Percentiles rank a stretch among this genome's conserved stretches.
Conservation (phyloP, 2,888 invertebrate species). For the Cataglyphis altisquamis region DNA sequence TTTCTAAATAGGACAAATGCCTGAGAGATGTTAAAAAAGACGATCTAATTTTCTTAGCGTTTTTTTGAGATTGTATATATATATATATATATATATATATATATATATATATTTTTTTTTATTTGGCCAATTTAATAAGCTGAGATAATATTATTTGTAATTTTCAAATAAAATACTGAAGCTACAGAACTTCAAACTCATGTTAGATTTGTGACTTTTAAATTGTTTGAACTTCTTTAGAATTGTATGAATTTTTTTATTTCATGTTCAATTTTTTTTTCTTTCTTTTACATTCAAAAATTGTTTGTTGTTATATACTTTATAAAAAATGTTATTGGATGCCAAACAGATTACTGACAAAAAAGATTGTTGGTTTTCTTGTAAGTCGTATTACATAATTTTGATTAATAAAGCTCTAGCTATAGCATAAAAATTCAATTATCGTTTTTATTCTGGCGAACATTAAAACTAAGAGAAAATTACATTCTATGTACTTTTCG, state of each 20-base stretch:
- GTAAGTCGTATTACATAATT: slow-evolving; percentile 26
- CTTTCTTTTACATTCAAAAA: neutral
- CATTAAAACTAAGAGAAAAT: slow-evolving; percentile 31
- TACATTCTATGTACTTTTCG: slow-evolving; percentile 37
- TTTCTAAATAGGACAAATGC: neutral
- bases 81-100: neutral
- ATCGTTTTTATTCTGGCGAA: slow-evolving; percentile 7
- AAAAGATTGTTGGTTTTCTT: slow-evolving; percentile 8
- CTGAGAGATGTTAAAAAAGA: neutral
- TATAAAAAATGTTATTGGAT: neutral
- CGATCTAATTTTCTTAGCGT: neutral
- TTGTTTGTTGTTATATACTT: neutral
- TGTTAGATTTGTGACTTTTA: neutral
- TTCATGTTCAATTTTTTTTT: too few species aligned
- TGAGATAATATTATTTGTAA: neutral
- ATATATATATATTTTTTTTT: too few species aligned
- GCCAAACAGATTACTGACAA: neutral
- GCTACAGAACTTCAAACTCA: neutral
- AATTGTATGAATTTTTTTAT: neutral
- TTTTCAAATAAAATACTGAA: neutral
- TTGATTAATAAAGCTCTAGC: slow-evolving; percentile 7
- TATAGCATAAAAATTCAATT: slow-evolving; percentile 30
- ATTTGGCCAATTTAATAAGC: neutral
- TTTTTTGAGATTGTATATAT: neutral
- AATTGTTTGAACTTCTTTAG: neutral